phyloP scores from a whole-genome alignment of 2,888 invertebrate species.

The Sesia apiformis region DNA sequence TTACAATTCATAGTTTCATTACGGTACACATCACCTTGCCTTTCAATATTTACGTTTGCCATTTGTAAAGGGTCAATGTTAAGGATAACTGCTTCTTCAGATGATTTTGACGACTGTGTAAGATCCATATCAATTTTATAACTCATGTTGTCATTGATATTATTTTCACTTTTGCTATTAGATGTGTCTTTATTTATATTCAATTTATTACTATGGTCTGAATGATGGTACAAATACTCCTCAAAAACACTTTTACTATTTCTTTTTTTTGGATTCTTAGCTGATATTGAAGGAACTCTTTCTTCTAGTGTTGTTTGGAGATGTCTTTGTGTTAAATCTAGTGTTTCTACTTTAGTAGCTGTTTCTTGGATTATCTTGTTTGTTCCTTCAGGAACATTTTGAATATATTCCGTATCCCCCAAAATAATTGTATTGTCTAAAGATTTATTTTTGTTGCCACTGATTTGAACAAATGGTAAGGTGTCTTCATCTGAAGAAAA shows the following conservation, averaged over 20 bases:
- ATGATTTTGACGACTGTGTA: neutral
- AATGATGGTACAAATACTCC: constrained; percentile 34
- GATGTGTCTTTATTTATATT: neutral
- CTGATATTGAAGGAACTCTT: constrained; percentile 3
- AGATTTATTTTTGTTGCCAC: constrained; percentile 15
- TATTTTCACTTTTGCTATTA: constrained; percentile 1
- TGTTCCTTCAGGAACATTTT: constrained; percentile 18
- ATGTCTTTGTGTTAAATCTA: constrained; percentile 1
- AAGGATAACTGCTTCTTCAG: constrained; percentile 1
- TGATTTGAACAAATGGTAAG: constrained; percentile 33
- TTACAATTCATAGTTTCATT: too few species aligned
- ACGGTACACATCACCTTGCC: constrained; percentile 29
- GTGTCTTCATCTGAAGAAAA: constrained; percentile 36
- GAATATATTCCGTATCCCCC: constrained; percentile 10
- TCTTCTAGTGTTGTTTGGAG: neutral
- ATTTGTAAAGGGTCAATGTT: neutral
- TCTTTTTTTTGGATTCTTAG: constrained; percentile 1
- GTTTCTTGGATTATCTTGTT: constrained; percentile 15
- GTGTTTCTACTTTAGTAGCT: neutral
- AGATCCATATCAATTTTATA: neutral
- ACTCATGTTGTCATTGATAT: constrained; percentile 2
- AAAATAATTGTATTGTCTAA: constrained; percentile 31
- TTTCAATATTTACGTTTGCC: constrained; percentile 23
- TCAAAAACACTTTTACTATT: constrained; percentile 27
- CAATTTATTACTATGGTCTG: constrained; percentile 14